Conservation (phyloP, 2,888 invertebrate species). For the Autographa gamma region DNA sequence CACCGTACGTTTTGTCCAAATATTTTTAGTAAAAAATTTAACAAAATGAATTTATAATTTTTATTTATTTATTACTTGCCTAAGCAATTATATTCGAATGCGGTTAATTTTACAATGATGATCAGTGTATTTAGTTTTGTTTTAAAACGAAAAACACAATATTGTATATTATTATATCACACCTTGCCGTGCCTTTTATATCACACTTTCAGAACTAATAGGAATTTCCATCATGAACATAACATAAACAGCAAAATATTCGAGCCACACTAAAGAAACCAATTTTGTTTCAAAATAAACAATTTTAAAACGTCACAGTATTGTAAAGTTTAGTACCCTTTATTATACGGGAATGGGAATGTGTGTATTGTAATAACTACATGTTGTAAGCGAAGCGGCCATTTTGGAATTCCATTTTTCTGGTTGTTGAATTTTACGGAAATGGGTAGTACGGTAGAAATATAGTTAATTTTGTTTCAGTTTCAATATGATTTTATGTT, state of each 20-base stretch:
- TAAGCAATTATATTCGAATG: too few species aligned
- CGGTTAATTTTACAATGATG: too few species aligned
- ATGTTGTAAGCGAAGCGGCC: constrained; percentile 12
- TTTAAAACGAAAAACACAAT: too few species aligned
- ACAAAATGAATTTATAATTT: too few species aligned
- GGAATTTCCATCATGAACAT: constrained; percentile 26
- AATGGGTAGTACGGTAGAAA: neutral
- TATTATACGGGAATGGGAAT: constrained; percentile 19
- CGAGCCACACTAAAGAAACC: constrained; percentile 17
- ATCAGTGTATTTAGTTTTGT: too few species aligned
- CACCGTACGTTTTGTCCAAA: too few species aligned
- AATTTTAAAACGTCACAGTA: constrained; percentile 22
- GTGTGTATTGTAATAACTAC: constrained; percentile 22
- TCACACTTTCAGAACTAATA: constrained; percentile 3
- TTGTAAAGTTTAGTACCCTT: constrained; percentile 29
- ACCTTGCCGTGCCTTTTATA: neutral
- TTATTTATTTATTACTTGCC: too few species aligned
- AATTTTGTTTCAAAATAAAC: constrained; percentile 43
- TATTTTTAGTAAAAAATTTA: too few species aligned
- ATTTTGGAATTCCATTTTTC: constrained; percentile 38
- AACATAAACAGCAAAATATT: constrained; percentile 24
- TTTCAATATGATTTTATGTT: neutral
- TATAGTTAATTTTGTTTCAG: neutral
- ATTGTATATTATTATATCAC: neutral
- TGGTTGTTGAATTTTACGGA: constrained; percentile 11